Percentiles rank a stretch among this genome's conserved stretches.
Conservation (phyloP, 2,888 invertebrate genomes). For the Alviniconcha strummeri region DNA sequence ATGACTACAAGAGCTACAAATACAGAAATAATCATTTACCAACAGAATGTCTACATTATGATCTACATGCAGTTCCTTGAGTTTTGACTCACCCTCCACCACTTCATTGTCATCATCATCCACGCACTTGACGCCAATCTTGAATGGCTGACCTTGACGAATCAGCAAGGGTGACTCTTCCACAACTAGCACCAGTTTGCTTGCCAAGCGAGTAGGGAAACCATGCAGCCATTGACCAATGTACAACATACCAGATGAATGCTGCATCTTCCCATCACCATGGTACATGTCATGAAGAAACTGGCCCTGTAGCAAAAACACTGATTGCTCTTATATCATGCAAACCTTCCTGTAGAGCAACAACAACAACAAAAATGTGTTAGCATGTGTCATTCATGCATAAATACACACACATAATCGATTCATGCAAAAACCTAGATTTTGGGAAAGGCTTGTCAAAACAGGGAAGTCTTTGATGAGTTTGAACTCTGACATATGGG, state of each 20-base stretch:
- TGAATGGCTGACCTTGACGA: slow-evolving; percentile 62
- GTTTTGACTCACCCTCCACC: slow-evolving; percentile 54
- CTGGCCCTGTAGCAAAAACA: slow-evolving; percentile 63
- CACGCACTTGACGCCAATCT: slow-evolving; percentile 60
- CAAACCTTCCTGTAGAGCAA: too few relatives aligned
- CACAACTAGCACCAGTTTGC: slow-evolving; percentile 58
- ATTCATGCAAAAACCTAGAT: too few relatives aligned
- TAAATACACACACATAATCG: too few relatives aligned
- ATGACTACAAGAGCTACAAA: too few relatives aligned
- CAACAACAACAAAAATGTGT: too few relatives aligned
- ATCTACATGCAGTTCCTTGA: too few relatives aligned
- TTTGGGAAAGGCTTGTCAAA: too few relatives aligned
- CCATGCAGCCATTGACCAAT: slow-evolving; percentile 69
- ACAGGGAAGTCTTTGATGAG: too few relatives aligned
- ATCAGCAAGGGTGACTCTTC: slow-evolving; percentile 48
- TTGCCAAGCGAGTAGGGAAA: slow-evolving; percentile 60
- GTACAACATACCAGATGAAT: slow-evolving; percentile 69
- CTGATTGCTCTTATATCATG: neutral
- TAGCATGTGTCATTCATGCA: too few relatives aligned
- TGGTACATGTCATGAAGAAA: slow-evolving; percentile 68
- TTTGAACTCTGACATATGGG: too few relatives aligned
- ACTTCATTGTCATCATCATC: slow-evolving; percentile 60
- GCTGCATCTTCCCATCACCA: slow-evolving; percentile 68
- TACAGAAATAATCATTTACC: too few relatives aligned
- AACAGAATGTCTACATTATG: too few relatives aligned